Conservation (phyloP, 2,888 invertebrate species). For the Leucoptera coffeella region DNA sequence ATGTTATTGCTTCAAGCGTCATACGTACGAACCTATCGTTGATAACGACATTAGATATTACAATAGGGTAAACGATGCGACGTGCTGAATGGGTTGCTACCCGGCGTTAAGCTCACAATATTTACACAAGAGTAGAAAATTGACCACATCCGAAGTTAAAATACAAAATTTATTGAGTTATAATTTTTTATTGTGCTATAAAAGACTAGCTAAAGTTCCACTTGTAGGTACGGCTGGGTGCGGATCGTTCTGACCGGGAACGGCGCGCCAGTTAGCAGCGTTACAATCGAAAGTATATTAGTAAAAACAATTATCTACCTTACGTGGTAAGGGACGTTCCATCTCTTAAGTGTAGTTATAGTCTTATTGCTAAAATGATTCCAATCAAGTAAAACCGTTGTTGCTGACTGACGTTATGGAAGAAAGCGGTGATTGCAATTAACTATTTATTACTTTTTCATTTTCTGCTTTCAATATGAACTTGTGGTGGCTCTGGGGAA, state of each 20-base stretch:
- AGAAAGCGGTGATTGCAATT: no score
- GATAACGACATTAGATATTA: conserved; percentile 25
- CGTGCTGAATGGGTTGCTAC: conserved; percentile 40
- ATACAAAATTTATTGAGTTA: conserved; percentile 40
- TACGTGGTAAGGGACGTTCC: conserved; percentile 54
- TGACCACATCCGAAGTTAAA: conserved; percentile 46
- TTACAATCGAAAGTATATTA: background rate
- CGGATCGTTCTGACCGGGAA: no score
- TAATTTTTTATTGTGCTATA: conserved; percentile 40
- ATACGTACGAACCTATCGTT: conserved; percentile 27
- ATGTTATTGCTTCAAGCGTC: conserved; percentile 44
- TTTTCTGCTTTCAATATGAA: no score
- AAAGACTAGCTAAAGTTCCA: conserved; percentile 11
- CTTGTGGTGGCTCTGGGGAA: no score
- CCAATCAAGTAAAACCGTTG: no score
- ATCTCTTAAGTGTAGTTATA: conserved; percentile 48
- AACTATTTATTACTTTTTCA: no score
- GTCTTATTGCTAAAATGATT: conserved; percentile 49
- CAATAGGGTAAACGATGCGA: conserved; percentile 23
- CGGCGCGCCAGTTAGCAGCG: no score
- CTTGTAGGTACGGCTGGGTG: no score
- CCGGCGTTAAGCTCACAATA: conserved; percentile 49
- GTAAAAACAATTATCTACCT: conserved; percentile 31
- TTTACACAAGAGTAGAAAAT: conserved; percentile 51
- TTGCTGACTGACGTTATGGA: no score